A percentile compares a stretch with the other conserved stretches of the same genome.
phyloP scores from a whole-genome alignment of 2,888 invertebrate species.

The Drymonia ruficornis region DNA sequence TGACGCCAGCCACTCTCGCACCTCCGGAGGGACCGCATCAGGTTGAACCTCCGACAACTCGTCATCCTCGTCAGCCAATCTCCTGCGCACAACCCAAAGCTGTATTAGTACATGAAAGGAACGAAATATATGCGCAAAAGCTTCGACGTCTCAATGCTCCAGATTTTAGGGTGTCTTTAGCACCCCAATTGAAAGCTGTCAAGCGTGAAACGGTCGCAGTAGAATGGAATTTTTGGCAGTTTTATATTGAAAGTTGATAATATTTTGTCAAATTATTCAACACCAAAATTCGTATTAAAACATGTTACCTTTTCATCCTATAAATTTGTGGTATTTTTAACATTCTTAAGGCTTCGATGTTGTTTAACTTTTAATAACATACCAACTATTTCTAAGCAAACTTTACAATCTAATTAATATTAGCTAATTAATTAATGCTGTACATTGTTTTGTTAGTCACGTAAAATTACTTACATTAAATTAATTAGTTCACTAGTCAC shows the following conservation, averaged over 20 bases:
- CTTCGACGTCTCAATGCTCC: constrained; percentile 22
- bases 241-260: neutral
- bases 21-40: constrained; percentile 98
- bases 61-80: constrained; percentile 96
- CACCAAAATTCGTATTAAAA: constrained; percentile 18
- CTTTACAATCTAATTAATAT: constrained; percentile 31
- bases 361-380: constrained; percentile 15
- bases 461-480: constrained; percentile 24
- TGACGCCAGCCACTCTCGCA: constrained; percentile 97
- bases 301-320: constrained; percentile 39
- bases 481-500: constrained; percentile 27
- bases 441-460: constrained; percentile 35
- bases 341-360: constrained; percentile 19
- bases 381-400: constrained; percentile 31
- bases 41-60: constrained; percentile 98
- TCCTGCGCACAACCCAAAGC: constrained; percentile 79
- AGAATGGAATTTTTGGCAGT: neutral
- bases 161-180: constrained; percentile 17
- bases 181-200: constrained; percentile 46
- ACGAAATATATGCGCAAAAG: constrained; percentile 31
- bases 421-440: constrained; percentile 33
- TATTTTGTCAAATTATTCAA: neutral
- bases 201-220: constrained; percentile 30
- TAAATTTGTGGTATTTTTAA: constrained; percentile 20
- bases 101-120: constrained; percentile 25